Base-by-base conservation (phyloP, 2,113 vertebrate species). In the Odontophorus gujanensis region DNA sequence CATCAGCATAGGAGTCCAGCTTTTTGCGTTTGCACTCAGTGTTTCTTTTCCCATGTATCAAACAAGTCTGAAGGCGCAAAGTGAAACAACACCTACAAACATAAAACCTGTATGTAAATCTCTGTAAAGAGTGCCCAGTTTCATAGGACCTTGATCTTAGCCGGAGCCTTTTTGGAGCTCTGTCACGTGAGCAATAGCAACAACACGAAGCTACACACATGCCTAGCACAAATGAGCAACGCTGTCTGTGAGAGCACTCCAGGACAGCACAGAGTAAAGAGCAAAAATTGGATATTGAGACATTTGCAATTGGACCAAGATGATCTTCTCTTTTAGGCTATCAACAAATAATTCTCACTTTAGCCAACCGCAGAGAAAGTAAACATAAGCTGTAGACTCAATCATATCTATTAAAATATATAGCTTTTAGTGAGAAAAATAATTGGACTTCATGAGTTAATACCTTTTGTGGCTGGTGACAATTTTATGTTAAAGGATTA, bases 401-500 rank as follows among this genome's bases (percentile, higher is more conserved):
- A 62, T 13, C 19, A 3, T 53, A 50, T 84, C 28, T 77, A 63
- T 92, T 94, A 89, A 95, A 95, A 88, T 65, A 83, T 4, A 13
- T 34, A 15, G 47, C 72, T 57, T 57, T 69, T 78, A 87, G 87
- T 89, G 87, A 82, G 78, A 77, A 75, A 96, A 96, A 88, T 91
- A 94, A 93, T 69, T 88, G 7, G 88, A 96, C 83, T 95, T 96
- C 45, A 80, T 72, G 71, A 94, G 90, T 84, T 81, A 82, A 79
- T 92, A 18, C 34, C 68, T 96, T 97, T 93, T 92, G 36, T 38
- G 10, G 43, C 47, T 50, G 82, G 79, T 73, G 89, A 95, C 95
- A 90, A 87, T 93, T 96, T 97, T 85, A 87, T 95, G 79, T 92
- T 88, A 95, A 96, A 92, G 92, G 94, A 92, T 92, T 95, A 93